Evolutionary conservation across 1,140 invertebrate species (phyloP).

Genomic region (Calycopis cecrops): DNA sequence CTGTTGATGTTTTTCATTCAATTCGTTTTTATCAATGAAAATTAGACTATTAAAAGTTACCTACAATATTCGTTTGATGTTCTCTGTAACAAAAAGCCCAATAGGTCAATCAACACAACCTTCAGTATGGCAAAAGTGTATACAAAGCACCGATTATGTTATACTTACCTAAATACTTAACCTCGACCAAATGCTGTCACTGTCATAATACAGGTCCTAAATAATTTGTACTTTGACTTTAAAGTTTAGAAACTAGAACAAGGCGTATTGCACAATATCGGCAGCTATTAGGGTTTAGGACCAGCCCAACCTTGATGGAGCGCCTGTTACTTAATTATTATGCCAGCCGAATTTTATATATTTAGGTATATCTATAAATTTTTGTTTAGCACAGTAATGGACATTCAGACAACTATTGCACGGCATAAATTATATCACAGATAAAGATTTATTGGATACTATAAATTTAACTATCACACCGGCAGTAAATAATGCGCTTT

Average conservation of each 20-base stretch:
- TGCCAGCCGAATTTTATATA: slow-evolving; percentile 68
- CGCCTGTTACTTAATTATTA: slow-evolving; percentile 73
- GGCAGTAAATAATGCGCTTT: neutral
- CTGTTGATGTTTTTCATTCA: no score
- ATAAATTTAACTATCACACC: neutral
- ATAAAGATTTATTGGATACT: neutral
- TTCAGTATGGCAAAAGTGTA: no score
- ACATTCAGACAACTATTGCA: slow-evolving; percentile 29
- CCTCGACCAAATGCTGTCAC: slow-evolving; percentile 42
- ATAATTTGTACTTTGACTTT: slow-evolving; percentile 68
- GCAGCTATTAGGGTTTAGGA: slow-evolving; percentile 60
- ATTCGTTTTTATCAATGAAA: no score
- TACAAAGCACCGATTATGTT: no score
- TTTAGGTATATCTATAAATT: slow-evolving; percentile 44
- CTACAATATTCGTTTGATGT: no score
- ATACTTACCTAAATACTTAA: neutral
- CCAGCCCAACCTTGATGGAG: slow-evolving; percentile 56
- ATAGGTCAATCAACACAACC: no score
- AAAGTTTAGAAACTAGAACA: slow-evolving; percentile 63
- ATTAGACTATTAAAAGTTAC: no score
- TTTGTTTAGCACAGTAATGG: slow-evolving; percentile 28
- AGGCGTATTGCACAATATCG: slow-evolving; percentile 60
- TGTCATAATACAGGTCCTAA: slow-evolving; percentile 53
- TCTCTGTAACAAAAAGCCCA: no score
- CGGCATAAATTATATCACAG: slow-evolving; percentile 16